Evolutionary conservation across 2,113 vertebrate species (phyloP).

Genomic region (Propithecus coquereli): DNA sequence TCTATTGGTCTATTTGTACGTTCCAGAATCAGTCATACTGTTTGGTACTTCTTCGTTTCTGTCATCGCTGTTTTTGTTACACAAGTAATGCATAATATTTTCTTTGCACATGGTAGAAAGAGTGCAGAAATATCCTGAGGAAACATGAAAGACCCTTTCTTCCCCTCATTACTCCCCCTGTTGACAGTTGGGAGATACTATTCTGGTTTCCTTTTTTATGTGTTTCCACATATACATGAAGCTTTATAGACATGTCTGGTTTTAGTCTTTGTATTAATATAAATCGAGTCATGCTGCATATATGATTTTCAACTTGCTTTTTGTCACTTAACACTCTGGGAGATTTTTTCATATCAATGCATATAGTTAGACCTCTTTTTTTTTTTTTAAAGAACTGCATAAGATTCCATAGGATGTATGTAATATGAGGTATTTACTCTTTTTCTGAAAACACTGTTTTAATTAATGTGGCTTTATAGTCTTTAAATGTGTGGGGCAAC

Average conservation of each 20-base stretch:
- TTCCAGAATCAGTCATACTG: not conserved
- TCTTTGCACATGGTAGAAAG: slow-evolving; percentile 34
- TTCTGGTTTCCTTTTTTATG: slow-evolving; percentile 37
- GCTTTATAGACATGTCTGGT: not conserved
- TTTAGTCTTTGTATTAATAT: slow-evolving; percentile 18
- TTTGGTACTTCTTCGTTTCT: not conserved
- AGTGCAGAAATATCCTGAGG: slow-evolving; percentile 33
- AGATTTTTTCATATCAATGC: not conserved
- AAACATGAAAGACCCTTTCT: slow-evolving; percentile 46
- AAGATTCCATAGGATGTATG: not conserved
- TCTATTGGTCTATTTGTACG: not conserved
- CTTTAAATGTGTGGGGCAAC: not conserved
- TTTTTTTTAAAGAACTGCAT: not conserved
- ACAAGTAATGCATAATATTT: slow-evolving; percentile 15
- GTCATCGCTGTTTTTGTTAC: slow-evolving; percentile 19
- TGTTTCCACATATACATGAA: slow-evolving; percentile 25
- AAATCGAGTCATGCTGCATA: not conserved
- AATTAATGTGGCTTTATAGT: not conserved
- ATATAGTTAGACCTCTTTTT: not conserved
- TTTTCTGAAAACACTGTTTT: not conserved
- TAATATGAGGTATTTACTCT: not conserved
- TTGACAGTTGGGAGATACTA: slow-evolving; percentile 2
- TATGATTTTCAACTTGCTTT: slow-evolving; percentile 13
- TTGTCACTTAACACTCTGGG: not conserved
- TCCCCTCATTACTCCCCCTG: not conserved